Evolutionary conservation across 2,888 invertebrate genomes (phyloP).

Genomic region (Napeogenes inachia): DNA sequence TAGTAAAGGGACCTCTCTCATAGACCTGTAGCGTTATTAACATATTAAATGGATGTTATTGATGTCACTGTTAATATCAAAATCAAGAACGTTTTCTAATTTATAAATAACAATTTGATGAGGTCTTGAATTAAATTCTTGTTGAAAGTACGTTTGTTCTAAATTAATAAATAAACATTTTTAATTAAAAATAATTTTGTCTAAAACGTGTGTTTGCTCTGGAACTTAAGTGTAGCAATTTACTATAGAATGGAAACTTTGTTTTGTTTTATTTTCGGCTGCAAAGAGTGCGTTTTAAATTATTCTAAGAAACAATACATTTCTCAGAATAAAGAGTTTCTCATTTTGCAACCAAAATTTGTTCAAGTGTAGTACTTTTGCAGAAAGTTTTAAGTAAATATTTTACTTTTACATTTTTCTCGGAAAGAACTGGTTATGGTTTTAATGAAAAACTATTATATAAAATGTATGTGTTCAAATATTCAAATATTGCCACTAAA

Average conservation of each 20-base stretch:
- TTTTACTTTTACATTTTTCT: slow-evolving; percentile 1
- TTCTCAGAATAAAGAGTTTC: slow-evolving; percentile 26
- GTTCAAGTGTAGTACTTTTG: slow-evolving; percentile 24
- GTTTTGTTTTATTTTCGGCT: slow-evolving; percentile 15
- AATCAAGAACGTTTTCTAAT: too few relatives aligned
- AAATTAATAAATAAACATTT: too few relatives aligned
- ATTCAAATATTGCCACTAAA: slow-evolving; percentile 11
- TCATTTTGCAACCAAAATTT: slow-evolving; percentile 30
- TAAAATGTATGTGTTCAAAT: slow-evolving; percentile 23
- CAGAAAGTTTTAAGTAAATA: slow-evolving; percentile 4
- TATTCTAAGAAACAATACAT: slow-evolving; percentile 26
- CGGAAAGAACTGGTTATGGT: not conserved
- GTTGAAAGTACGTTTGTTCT: too few relatives aligned
- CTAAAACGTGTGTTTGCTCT: too few relatives aligned
- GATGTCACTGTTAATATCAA: too few relatives aligned
- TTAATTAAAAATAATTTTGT: too few relatives aligned
- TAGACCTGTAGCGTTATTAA: not conserved
- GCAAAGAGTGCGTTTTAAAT: slow-evolving; percentile 20
- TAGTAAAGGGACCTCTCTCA: slow-evolving; percentile 22
- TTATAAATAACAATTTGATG: too few relatives aligned
- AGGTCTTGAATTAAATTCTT: too few relatives aligned
- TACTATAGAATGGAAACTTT: not conserved
- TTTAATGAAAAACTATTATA: slow-evolving; percentile 4
- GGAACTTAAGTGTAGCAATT: too few relatives aligned
- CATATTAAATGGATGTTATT: too few relatives aligned